These are phyloP conservation scores for Trachelus stipa DNA, from an alignment of 2,888 invertebrate genomes.

Conservation along the genomic window DNA sequence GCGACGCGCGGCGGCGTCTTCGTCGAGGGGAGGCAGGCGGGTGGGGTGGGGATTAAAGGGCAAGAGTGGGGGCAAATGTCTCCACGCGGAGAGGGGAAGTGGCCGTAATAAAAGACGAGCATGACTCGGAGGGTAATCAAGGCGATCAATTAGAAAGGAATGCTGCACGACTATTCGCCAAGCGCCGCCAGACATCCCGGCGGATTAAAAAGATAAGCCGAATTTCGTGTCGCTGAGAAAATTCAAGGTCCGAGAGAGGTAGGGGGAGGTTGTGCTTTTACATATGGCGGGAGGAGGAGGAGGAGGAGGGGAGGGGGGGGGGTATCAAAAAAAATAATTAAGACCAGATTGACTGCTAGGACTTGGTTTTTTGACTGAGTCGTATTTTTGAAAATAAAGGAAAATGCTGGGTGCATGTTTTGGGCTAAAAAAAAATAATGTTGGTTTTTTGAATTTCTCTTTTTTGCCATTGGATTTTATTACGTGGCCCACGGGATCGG, in stretches of 20 bases:
- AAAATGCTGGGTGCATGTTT: not conserved
- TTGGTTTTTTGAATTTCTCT: not conserved
- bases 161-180: slow-evolving; percentile 1
- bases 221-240: not conserved
- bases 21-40: not conserved
- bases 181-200: slow-evolving; percentile 1
- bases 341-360: not conserved
- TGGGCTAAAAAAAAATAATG: too few relatives aligned
- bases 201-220: slow-evolving; percentile 4
- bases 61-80: not conserved
- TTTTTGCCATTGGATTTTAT: not conserved
- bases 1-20: slow-evolving; percentile 1
- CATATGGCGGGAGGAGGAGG: too few relatives aligned
- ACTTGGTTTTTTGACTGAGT: not conserved
- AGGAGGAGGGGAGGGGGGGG: not conserved
- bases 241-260: not conserved
- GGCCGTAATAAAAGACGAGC: slow-evolving; percentile 4
- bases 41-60: not conserved
- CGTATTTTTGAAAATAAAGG: not conserved
- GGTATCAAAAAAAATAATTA: not conserved
- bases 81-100: not conserved
- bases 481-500: not conserved
- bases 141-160: slow-evolving; percentile 9
- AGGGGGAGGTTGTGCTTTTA: too few relatives aligned
- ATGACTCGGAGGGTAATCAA: slow-evolving; percentile 6